Percentiles rank a stretch among this genome's conserved stretches.
Conservation (phyloP, 2,113 vertebrate genomes). For the Dermatemys mawii region DNA sequence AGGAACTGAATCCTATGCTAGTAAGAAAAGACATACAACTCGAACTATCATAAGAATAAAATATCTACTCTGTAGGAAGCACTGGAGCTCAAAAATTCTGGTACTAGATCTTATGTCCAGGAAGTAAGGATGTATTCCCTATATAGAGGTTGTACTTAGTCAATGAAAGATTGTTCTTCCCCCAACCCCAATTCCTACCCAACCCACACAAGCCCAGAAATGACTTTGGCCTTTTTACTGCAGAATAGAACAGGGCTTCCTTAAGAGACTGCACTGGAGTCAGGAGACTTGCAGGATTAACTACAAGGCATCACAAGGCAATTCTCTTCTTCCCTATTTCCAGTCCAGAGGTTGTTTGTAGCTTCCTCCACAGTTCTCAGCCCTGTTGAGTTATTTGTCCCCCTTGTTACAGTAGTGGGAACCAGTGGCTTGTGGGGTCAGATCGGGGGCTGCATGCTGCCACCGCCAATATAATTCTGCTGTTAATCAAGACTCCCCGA, state of each 20-base stretch:
- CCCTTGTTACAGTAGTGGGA: conserved; percentile 29
- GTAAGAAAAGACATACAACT: not conserved
- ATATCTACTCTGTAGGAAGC: not conserved
- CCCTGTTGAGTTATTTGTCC: not conserved
- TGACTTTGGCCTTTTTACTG: not conserved
- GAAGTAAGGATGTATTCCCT: not conserved
- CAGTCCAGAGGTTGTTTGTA: not conserved
- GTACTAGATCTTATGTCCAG: not conserved
- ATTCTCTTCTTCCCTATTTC: not conserved
- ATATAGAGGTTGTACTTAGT: not conserved
- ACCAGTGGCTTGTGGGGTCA: conserved; percentile 36
- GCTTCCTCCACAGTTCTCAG: not conserved
- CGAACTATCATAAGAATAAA: not conserved
- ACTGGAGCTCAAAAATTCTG: not conserved
- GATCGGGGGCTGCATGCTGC: not conserved
- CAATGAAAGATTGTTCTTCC: not conserved
- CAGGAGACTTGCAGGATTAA: no score
- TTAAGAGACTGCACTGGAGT: no score
- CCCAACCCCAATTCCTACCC: not conserved
- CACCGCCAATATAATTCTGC: conserved; percentile 49
- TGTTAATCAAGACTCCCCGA: conserved; percentile 2
- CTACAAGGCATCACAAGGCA: not conserved
- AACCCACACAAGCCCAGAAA: not conserved
- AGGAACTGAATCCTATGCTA: not conserved
- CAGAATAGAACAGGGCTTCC: not conserved